Conservation (phyloP, 2,888 invertebrate species). For the Nezara viridula region DNA sequence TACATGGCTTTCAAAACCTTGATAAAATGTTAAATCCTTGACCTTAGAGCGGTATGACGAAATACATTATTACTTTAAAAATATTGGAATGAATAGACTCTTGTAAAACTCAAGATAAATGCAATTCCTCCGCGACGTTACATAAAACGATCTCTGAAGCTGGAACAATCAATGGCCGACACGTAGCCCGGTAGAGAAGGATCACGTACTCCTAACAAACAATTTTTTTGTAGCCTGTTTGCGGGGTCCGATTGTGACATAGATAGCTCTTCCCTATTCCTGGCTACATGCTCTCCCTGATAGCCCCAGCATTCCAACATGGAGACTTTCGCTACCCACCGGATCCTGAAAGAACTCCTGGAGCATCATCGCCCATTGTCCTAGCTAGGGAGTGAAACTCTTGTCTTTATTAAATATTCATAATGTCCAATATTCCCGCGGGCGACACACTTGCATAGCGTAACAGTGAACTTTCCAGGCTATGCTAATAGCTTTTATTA, state of each 20-base stretch:
- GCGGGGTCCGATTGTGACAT: not conserved
- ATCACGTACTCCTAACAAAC: not conserved
- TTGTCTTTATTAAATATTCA: slow-evolving; percentile 18
- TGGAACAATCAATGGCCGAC: not conserved
- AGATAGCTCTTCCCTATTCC: not conserved
- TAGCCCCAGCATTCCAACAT: not conserved
- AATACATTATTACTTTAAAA: no score
- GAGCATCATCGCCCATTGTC: slow-evolving; percentile 23
- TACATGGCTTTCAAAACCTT: no score
- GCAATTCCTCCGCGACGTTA: not conserved
- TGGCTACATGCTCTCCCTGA: not conserved
- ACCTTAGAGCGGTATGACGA: no score
- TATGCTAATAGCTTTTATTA: slow-evolving; percentile 10
- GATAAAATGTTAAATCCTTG: no score
- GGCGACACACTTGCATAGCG: slow-evolving; percentile 29
- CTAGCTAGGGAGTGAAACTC: slow-evolving; percentile 40
- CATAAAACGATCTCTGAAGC: not conserved
- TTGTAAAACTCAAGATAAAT: not conserved
- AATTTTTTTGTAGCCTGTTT: not conserved
- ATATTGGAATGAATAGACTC: no score
- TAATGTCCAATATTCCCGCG: not conserved
- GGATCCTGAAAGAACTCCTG: not conserved
- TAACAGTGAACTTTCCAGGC: not conserved
- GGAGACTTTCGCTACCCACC: not conserved
- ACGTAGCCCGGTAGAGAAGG: not conserved